Percentiles rank a stretch among this genome's conserved stretches.
Conservation (phyloP, 2,797 vertebrate species). For the Chiropotes sagulatus region DNA sequence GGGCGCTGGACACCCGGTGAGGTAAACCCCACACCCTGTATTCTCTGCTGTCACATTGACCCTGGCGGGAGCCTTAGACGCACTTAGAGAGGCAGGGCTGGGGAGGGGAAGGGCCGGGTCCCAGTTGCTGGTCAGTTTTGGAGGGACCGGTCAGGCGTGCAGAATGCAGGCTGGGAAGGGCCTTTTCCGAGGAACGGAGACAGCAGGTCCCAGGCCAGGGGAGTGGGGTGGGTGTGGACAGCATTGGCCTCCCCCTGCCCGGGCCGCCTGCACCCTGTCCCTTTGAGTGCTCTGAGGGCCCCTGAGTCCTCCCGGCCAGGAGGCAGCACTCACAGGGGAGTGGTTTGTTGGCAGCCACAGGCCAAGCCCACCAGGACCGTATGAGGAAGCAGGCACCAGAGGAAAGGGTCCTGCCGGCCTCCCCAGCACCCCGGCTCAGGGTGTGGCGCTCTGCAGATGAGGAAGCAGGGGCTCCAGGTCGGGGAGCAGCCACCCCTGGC, state of each 20-base stretch:
- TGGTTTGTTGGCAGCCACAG: too few relatives aligned
- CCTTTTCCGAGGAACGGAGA: neutral
- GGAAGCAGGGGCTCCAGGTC: neutral
- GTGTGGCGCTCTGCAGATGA: fast-evolving
- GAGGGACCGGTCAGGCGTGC: neutral
- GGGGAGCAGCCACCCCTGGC: neutral
- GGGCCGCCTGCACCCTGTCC: neutral
- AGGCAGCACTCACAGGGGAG: too few relatives aligned
- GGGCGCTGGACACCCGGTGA: neutral
- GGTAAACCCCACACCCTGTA: fast-evolving
- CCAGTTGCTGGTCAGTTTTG: neutral
- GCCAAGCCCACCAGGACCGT: neutral
- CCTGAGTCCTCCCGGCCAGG: too few relatives aligned
- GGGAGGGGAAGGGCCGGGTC: neutral
- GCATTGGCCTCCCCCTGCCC: too few relatives aligned
- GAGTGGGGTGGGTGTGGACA: neutral
- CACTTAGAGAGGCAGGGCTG: neutral
- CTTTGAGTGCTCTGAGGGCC: too few relatives aligned
- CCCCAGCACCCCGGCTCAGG: neutral
- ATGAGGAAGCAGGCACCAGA: fast-evolving
- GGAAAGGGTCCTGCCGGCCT: neutral
- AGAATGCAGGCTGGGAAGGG: too few relatives aligned
- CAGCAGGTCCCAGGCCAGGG: neutral
- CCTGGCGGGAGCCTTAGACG: neutral
- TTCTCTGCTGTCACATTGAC: neutral